phyloP scores from a whole-genome alignment of 2,797 vertebrate genomes.

The Naso thynnoides region DNA sequence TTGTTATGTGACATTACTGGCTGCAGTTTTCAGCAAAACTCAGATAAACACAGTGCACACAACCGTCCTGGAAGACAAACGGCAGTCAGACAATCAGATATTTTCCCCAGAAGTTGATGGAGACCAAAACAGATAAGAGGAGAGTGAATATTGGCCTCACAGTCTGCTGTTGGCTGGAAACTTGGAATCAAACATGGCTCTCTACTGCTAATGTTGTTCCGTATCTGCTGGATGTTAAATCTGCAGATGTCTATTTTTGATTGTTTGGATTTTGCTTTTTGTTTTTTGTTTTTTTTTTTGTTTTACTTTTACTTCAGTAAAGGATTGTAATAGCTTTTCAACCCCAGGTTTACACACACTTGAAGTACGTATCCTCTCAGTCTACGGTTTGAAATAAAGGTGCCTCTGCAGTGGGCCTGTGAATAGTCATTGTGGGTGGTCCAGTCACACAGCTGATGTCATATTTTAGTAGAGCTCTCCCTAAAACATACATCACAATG shows the following conservation, averaged over 20 bases:
- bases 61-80: too few species aligned
- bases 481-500: conserved; percentile 41
- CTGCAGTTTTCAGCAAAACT: neutral
- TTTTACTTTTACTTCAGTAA: neutral
- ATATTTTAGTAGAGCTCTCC: conserved; percentile 2
- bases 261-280: too few species aligned
- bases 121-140: neutral
- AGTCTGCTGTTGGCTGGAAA: neutral
- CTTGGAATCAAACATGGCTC: neutral
- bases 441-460: conserved; percentile 37
- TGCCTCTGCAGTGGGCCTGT: neutral
- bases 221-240: conserved; percentile 4
- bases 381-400: conserved; percentile 9
- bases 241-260: neutral
- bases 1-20: neutral
- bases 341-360: conserved; percentile 1
- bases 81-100: neutral
- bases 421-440: conserved; percentile 47
- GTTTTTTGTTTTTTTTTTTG: neutral
- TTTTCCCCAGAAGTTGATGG: neutral
- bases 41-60: neutral
- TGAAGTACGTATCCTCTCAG: conserved; percentile 11
- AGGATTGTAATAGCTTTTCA: neutral
- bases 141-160: conserved; percentile 1
- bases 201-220: neutral